Base-by-base conservation (phyloP, 2,888 invertebrate genomes). In the Byasa hedistus region DNA sequence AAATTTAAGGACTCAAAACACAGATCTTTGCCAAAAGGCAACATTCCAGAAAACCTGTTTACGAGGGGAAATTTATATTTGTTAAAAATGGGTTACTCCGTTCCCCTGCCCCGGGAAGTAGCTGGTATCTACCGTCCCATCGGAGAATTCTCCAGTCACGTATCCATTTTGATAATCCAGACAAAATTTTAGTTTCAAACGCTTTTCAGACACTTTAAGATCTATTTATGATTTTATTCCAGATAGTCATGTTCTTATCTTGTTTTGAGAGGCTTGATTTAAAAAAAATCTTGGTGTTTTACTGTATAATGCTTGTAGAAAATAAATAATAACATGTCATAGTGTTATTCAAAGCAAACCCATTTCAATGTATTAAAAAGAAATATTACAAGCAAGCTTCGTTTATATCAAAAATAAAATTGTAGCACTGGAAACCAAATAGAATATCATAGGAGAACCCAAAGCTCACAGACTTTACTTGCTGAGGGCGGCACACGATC, bases 31-130 rank as follows among this genome's bases (percentile, higher is more conserved):
- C 84, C 83, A 83, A 84, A 87, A 87, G 89, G 87, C 88, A 88
- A 82, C 77, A 85, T 88, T 89, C 88, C 89, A 89, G 84, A 75
- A 79, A 86, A 88, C 88, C 89, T 87, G 87, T 83, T 85, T 86
- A 86, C 86, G 86, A 86, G 84, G 83, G 84, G 86, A 88, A 88
- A 89, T 89, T 89, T 87, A 89, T 89, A 87, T 87, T 85, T 84
- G 86, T 87, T 88, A 87, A 86, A 89, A 89, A 88, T 89, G 84
- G 89, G 88, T 88, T 87, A 87, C 84, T 86, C 84, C 83, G 84
- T 86, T 89, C 87, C 84, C 81, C 84, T 86, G 80, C 80, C 85
- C 87, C 12, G 22, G 83, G 57, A 68, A 78, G 79, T 84, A 81
- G 77, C 83, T 86, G 86, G 87, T 87, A 87, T 83, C 81, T 78